A percentile compares a stretch with the other conserved stretches of the same genome.
Evolutionary conservation across 2,113 vertebrate genomes (phyloP).

Genomic region (Plectropomus leopardus): DNA sequence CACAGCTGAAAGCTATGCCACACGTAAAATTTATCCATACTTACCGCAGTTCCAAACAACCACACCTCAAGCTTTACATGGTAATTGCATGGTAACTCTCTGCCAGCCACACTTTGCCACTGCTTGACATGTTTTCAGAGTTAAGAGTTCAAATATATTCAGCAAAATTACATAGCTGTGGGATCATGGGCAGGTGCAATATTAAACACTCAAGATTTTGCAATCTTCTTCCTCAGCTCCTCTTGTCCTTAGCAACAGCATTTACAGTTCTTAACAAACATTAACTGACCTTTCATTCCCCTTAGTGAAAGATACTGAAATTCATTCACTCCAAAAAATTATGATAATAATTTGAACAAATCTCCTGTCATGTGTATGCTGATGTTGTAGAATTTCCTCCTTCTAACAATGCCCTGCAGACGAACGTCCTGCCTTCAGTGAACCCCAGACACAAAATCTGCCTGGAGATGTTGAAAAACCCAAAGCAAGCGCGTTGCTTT

Average conservation of each 20-base stretch:
- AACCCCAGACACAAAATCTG: constrained; percentile 10
- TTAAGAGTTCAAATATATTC: neutral
- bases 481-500: constrained; percentile 11
- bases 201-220: neutral
- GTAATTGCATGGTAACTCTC: too few relatives aligned
- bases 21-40: too few relatives aligned
- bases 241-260: neutral
- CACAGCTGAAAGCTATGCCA: neutral
- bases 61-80: too few relatives aligned
- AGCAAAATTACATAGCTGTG: neutral
- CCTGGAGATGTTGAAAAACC: constrained; percentile 24
- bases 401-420: constrained; percentile 5
- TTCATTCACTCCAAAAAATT: constrained; percentile 14
- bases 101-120: too few relatives aligned
- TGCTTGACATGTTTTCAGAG: too few relatives aligned
- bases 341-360: constrained; percentile 22
- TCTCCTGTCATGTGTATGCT: constrained; percentile 26
- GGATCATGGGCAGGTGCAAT: neutral
- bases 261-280: constrained; percentile 1
- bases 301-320: neutral
- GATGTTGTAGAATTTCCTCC: neutral
- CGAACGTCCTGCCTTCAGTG: neutral
- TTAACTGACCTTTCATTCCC: neutral
- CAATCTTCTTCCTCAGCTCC: too few relatives aligned
- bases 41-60: too few relatives aligned